Evolutionary conservation across 2,113 vertebrate species (phyloP).

Genomic region (Columba janthina): DNA sequence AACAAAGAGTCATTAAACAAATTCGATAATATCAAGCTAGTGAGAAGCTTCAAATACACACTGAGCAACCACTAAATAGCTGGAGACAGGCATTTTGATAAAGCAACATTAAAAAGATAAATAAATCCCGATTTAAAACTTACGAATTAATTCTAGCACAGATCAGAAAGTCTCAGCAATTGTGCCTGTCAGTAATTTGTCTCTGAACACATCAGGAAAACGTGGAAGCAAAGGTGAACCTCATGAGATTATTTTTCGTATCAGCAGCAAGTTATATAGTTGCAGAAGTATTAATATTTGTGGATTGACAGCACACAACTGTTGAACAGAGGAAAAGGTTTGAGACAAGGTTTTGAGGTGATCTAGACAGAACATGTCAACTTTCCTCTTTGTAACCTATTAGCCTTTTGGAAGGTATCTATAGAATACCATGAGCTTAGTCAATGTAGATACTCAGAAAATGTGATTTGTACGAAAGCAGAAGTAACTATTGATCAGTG

Average conservation of each 20-base stretch:
- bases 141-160: background rate
- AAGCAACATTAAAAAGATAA: background rate
- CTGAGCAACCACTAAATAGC: background rate
- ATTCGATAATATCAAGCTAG: background rate
- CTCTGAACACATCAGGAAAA: background rate
- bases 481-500: background rate
- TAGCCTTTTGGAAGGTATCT: background rate
- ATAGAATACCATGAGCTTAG: background rate
- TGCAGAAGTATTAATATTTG: background rate
- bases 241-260: background rate
- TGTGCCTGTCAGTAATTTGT: background rate
- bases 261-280: background rate
- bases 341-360: background rate
- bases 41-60: background rate
- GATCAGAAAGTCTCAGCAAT: background rate
- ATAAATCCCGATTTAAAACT: background rate
- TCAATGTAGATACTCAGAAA: background rate
- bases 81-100: background rate
- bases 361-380: background rate
- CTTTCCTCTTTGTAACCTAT: background rate
- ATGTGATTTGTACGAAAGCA: background rate
- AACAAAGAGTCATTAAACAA: conserved; percentile 30
- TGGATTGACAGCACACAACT: background rate
- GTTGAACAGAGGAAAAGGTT: background rate
- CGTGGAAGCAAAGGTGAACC: background rate